A percentile compares a stretch with the other conserved stretches of the same genome.
phyloP scores from a whole-genome alignment of 2,797 vertebrate species.

The Amniataba percoides region DNA sequence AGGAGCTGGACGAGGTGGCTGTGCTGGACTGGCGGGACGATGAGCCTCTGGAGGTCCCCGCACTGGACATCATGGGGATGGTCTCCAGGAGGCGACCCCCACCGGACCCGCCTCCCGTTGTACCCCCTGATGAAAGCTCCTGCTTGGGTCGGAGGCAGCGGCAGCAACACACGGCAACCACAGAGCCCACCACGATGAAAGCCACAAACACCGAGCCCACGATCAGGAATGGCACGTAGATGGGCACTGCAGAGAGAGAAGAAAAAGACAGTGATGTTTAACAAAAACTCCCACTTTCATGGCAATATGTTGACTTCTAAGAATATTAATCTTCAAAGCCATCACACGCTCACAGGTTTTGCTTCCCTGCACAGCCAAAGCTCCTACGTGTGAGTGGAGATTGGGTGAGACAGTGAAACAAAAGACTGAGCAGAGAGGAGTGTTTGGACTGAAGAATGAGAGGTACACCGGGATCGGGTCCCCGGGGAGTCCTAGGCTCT shows the following conservation, averaged over 20 bases:
- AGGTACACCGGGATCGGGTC: slow-evolving; percentile 59
- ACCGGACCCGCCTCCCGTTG: slow-evolving; percentile 86
- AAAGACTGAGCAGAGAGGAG: slow-evolving; percentile 44
- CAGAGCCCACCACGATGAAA: slow-evolving; percentile 95
- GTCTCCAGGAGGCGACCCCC: slow-evolving; percentile 92
- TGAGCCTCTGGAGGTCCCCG: slow-evolving; percentile 92
- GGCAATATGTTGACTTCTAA: slow-evolving; percentile 14
- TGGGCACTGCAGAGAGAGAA: slow-evolving; percentile 89
- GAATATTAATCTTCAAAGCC: slow-evolving; percentile 36
- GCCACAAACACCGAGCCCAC: slow-evolving; percentile 98
- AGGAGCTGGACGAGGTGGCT: slow-evolving; percentile 96
- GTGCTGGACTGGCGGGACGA: slow-evolving; percentile 98
- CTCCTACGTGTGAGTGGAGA: slow-evolving; percentile 43
- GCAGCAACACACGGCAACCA: slow-evolving; percentile 97
- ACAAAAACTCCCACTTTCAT: background rate
- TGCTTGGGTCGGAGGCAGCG: slow-evolving; percentile 97
- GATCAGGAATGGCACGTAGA: slow-evolving; percentile 98
- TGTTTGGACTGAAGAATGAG: slow-evolving; percentile 61
- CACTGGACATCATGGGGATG: slow-evolving; percentile 97
- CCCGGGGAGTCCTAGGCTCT: slow-evolving; percentile 76
- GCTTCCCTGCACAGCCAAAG: slow-evolving; percentile 36
- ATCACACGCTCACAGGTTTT: background rate
- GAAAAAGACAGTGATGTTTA: background rate
- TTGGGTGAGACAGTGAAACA: slow-evolving; percentile 59
- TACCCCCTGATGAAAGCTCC: slow-evolving; percentile 90